Conservation (phyloP, 1,140 invertebrate genomes). For the Cryptotermes secundus region DNA sequence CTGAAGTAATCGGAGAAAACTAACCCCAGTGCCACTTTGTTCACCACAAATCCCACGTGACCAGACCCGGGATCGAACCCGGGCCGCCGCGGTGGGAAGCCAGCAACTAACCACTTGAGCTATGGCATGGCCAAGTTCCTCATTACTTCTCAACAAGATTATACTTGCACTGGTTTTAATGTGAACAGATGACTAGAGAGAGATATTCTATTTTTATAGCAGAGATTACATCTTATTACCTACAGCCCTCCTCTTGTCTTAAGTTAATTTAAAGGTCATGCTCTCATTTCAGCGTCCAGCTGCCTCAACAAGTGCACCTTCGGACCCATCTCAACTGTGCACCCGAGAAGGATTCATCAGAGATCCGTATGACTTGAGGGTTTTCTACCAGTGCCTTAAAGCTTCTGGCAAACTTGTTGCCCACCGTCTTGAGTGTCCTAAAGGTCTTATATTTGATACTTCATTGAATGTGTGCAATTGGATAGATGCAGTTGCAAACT, state of each 20-base stretch:
- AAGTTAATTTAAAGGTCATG: background rate
- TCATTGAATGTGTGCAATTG: constrained; percentile 25
- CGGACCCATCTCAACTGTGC: constrained; percentile 29
- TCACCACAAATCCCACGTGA: no score
- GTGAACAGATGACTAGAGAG: background rate
- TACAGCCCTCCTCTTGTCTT: background rate
- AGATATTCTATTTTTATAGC: background rate
- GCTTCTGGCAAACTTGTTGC: background rate
- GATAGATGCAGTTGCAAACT: background rate
- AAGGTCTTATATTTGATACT: constrained; percentile 29
- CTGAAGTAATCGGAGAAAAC: no score
- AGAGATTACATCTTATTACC: background rate
- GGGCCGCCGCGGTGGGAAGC: no score
- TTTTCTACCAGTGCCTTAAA: constrained; percentile 38
- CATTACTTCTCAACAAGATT: no score
- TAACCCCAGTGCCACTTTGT: no score
- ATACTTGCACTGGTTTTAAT: no score
- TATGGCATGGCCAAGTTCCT: no score
- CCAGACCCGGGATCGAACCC: no score
- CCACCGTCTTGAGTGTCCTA: constrained; percentile 21
- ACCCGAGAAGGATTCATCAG: constrained; percentile 34
- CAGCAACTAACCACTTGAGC: no score
- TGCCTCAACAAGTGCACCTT: background rate
- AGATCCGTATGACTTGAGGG: constrained; percentile 38
- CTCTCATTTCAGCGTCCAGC: background rate